Base-by-base conservation (phyloP, 1,140 invertebrate species). In the Drosophila ohnishii region DNA sequence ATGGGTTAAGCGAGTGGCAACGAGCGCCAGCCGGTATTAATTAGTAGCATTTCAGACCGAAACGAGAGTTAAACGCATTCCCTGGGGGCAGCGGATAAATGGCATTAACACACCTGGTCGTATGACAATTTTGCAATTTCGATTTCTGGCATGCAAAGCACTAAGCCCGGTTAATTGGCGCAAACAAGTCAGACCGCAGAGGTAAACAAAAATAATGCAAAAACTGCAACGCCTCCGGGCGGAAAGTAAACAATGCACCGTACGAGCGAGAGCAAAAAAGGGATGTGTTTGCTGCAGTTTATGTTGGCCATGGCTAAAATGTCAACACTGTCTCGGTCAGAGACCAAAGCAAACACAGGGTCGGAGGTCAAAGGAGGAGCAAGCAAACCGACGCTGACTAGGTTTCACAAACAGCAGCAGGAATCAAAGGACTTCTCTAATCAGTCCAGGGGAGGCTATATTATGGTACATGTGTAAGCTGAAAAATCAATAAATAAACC, bases 111-210 rank as follows among this genome's bases (percentile, higher is more conserved):
- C 32, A 66, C 63, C 25, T 34, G 16, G 13, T 19, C 25, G 10
- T 16, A 25, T 67, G 42, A 16, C 44, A 48, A 28, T 30, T 40
- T 34, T 32, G 1, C 5, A 35, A 22, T 48, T 70, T 57, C 42
- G 65, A 48, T 66, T 45, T 39, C 28, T 19, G 19, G 34, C 61
- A 63, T 30, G 7, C 13, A 13, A 7, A 44, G 47, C 14, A 48
- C 35, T 28, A 57, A 74, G 37, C 56, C 25, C 35, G 25, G 34
- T 62, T 75, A 69, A 79, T 79, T 78, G 80, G 34, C 16, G 64
- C 64, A 51, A 79, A 67, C 80, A 59, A 75, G 53, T 40, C 13
- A 34, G 58, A 64, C 75, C 75, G 48, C 75, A 84, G 58, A 80
- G 59, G 50, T n/a, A 75, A 82, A 58, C 59, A 59, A 64, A 81